Base-by-base conservation (phyloP, 2,888 invertebrate species). In the Dugesia japonica region DNA sequence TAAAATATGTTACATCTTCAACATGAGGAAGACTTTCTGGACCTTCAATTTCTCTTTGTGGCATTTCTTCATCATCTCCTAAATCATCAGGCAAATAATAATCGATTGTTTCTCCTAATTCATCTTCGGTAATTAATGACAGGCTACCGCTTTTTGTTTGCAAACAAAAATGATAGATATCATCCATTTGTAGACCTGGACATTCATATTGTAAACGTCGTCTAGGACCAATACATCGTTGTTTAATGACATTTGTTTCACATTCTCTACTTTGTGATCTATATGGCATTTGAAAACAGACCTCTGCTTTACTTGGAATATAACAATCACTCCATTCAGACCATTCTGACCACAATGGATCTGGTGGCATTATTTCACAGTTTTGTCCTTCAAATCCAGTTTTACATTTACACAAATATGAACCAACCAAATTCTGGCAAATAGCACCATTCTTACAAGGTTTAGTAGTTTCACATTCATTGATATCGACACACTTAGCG, bases 191-290 rank as follows among this genome's bases (percentile, higher is more conserved):
- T 28, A 72, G 4, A 17, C 72, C 72, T 7, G 72, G 72, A 72
- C 72, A 72, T 26, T 13, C 28, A 28, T 72, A 72, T 27, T 28
- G 72, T n/a, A 28, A 28, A 26, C 72, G 72, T 20, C 72, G 26
- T n/a, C 72, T 27, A 7, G 72, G 72, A 23, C 72, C 72, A 72
- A 72, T 28, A 72, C 72, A 72, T 72, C 31, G 26, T n/a, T 72
- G 72, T 28, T 28, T 28, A 23, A 72, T 72, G 4, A 72, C 72
- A 72, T 72, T 72, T 4, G 72, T 28, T 28, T 72, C n/a, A 23
- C 72, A 72, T 72, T 72, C 72, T 28, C 72, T 15, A 15, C 28
- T 72, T 23, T 72, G 28, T 20, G n/a, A 27, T 72, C 31, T 27
- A 72, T 72, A 72, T 1, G 72, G 72, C 31, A 28, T 27, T 72